Evolutionary conservation across 2,113 vertebrate genomes (phyloP).

Genomic region (Jacana jacana): DNA sequence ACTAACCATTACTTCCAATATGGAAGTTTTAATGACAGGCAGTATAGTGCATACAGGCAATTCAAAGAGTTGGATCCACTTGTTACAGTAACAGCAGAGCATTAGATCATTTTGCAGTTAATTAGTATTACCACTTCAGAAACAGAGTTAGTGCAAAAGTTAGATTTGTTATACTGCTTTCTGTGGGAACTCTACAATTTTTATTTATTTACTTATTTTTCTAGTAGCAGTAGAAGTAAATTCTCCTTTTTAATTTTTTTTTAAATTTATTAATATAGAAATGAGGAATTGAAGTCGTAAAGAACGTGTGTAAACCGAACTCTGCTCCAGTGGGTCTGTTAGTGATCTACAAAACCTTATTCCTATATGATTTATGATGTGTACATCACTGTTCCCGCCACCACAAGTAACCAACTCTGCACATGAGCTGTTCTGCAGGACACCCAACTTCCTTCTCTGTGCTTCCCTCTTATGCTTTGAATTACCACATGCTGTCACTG

Average conservation of each 20-base stretch:
- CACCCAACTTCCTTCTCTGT: background rate
- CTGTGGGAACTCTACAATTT: background rate
- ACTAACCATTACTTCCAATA: background rate
- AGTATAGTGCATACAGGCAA: background rate
- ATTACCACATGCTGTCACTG: accelerated
- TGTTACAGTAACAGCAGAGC: background rate
- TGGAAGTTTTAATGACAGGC: background rate
- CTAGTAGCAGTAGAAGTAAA: background rate
- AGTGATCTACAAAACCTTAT: background rate
- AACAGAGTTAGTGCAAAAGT: background rate
- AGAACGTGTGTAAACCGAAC: background rate
- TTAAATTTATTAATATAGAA: background rate
- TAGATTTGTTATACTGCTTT: background rate
- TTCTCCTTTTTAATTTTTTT: background rate
- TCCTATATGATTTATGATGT: background rate
- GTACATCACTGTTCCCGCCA: accelerated
- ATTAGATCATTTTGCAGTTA: background rate
- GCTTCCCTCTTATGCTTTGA: background rate
- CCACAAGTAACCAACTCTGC: background rate
- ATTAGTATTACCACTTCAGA: background rate
- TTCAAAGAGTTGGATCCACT: background rate
- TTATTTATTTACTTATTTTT: background rate
- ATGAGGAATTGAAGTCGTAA: background rate
- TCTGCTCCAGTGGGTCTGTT: background rate
- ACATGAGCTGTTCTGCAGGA: background rate